Evolutionary conservation across 2,888 invertebrate genomes (phyloP).

Genomic region (Epirrhoe alternata): DNA sequence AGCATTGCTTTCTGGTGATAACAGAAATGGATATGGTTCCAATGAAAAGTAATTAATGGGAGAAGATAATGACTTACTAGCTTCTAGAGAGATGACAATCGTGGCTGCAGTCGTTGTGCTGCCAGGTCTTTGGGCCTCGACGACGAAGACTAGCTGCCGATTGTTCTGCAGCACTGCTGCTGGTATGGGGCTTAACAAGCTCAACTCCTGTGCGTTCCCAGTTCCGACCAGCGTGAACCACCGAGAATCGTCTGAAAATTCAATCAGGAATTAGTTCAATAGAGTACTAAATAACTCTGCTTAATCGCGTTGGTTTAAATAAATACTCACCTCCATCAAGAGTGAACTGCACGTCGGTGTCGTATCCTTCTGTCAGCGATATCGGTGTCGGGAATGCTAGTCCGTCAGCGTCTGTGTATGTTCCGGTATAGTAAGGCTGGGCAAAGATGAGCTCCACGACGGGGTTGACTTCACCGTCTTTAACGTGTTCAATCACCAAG

Average conservation of each 20-base stretch:
- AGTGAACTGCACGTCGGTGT: constrained; percentile 45
- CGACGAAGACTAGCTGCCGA: constrained; percentile 47
- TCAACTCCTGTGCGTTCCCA: constrained; percentile 41
- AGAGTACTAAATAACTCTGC: neutral
- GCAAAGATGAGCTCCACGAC: constrained; percentile 34
- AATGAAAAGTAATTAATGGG: no score
- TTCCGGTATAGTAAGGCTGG: constrained; percentile 50
- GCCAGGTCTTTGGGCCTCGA: constrained; percentile 36
- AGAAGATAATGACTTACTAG: constrained; percentile 23
- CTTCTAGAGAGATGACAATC: constrained; percentile 20
- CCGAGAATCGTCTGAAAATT: constrained; percentile 29
- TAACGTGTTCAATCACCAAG: constrained; percentile 47
- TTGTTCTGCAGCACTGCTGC: constrained; percentile 46
- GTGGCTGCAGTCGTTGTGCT: neutral
- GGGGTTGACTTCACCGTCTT: constrained; percentile 19
- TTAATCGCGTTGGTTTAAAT: neutral
- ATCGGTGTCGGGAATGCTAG: constrained; percentile 43
- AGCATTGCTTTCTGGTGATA: no score
- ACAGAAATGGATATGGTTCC: no score
- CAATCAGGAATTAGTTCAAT: neutral
- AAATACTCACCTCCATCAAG: constrained; percentile 51
- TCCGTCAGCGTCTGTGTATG: constrained; percentile 38
- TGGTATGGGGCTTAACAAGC: constrained; percentile 43
- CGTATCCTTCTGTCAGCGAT: constrained; percentile 45
- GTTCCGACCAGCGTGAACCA: constrained; percentile 37